Percentiles rank a stretch among this genome's conserved stretches.
Evolutionary conservation across 2,797 vertebrate genomes (phyloP).

Genomic region (Darevskia mixta): DNA sequence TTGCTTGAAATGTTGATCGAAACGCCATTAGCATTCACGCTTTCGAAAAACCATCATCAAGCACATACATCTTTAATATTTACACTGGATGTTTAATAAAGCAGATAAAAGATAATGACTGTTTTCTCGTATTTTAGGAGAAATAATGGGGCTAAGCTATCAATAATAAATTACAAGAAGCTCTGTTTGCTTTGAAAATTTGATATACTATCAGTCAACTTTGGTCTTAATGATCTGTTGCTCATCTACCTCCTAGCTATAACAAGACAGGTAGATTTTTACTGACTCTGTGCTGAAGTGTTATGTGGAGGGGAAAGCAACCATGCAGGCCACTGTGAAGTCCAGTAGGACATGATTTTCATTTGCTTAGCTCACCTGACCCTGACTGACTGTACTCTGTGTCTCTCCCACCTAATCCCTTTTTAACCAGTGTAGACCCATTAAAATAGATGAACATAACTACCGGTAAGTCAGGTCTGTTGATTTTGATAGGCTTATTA

Average conservation of each 20-base stretch:
- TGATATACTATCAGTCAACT: not conserved
- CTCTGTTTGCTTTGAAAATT: constrained; percentile 10
- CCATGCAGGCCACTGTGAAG: not conserved
- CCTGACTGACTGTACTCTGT: not conserved
- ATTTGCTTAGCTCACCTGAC: not conserved
- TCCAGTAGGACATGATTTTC: not conserved
- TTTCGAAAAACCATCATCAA: constrained; percentile 12
- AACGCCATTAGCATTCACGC: constrained; percentile 21
- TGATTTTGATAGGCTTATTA: too few species aligned
- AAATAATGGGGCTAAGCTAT: constrained; percentile 17
- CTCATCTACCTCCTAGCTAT: not conserved
- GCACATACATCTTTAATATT: constrained; percentile 17
- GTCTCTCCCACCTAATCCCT: not conserved
- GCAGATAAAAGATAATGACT: constrained; percentile 37
- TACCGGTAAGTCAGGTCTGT: too few species aligned
- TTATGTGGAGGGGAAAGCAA: too few species aligned
- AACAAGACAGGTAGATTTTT: not conserved
- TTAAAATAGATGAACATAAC: too few species aligned
- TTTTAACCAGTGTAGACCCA: too few species aligned
- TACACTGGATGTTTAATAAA: constrained; percentile 33
- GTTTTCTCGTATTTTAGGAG: constrained; percentile 13
- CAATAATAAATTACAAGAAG: constrained; percentile 29
- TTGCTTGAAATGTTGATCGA: not conserved
- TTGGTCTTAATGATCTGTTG: not conserved
- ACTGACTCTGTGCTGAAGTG: not conserved